Evolutionary conservation across 92 coral and sea anemone genomes (phyloP), one percentile per base, ranked within the genome.

Genomic region (Heteractis magnifica): DNA sequence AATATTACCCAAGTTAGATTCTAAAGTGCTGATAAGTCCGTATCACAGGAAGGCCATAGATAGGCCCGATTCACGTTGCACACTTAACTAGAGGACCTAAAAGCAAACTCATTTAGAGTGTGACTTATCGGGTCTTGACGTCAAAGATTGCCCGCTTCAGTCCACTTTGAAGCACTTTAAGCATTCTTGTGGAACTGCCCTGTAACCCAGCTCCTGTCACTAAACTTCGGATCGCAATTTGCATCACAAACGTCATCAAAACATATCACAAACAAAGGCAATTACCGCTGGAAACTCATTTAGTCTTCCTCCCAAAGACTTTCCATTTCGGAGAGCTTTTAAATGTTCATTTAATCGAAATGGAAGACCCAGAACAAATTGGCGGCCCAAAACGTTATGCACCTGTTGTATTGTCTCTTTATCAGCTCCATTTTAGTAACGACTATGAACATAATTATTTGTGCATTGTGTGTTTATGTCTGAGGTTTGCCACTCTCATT

Each of bases 121-220:
- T 77, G 89, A 91, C 83, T 92, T 86, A 89, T 94, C 90, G 83
- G 88, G 79, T 72, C 86, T 82, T 91, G 87, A 89, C 93, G 98
- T 94, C 98, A 94, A 86, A 81, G 88, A 79, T 82, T 80, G 87
- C 89, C 94, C 94, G 91, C 94, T 85, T 83, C 65, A 87, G 79
- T 74, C 83, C 44, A 73, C 77, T 76, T 86, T 83, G 78, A 86
- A 87, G 87, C 82, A 84, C 90, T 88, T 90, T 94, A 79, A 79
- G 90, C 98, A 94, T 94, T 94, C 98, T 94, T 94, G 83, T 62
- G 93, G 88, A 89, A 90, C 79, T 72, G 76, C 72, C 87, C 77
- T 82, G 95, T 94, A 94, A 84, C 98, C 98, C 88, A 86, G 97
- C 74, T 89, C 87, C 86, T 89, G 95, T 80, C 93, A 91, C 73